These are phyloP conservation scores for Phoronis australis DNA, from an alignment of 2,888 invertebrate genomes.

Conservation along the genomic window DNA sequence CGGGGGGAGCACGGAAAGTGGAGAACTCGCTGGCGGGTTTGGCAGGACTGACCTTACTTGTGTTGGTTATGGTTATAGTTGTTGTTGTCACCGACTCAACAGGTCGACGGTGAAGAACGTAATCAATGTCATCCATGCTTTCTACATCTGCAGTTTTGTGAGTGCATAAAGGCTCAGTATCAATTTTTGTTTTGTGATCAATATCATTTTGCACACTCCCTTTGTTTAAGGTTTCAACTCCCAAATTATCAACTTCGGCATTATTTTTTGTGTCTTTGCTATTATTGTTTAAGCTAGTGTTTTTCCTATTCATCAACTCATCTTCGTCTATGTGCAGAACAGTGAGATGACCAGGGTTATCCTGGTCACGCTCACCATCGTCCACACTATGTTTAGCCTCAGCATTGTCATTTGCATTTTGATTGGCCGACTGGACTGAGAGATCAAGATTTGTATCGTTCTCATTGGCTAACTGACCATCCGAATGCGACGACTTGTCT, in stretches of 20 bases:
- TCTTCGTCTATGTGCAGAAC: not conserved
- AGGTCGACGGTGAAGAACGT: not conserved
- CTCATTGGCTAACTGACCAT: too few species aligned
- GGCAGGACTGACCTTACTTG: not conserved
- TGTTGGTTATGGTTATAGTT: not conserved
- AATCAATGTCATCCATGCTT: not conserved
- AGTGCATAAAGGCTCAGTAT: too few species aligned
- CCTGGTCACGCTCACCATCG: too few species aligned
- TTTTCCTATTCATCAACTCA: too few species aligned
- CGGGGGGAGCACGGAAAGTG: not conserved
- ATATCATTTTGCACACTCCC: not conserved
- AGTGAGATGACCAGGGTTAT: not conserved
- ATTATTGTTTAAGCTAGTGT: too few species aligned
- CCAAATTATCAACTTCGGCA: not conserved
- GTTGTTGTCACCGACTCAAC: not conserved
- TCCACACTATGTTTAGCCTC: too few species aligned
- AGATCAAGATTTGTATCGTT: too few species aligned
- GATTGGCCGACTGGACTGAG: slow-evolving; percentile 43
- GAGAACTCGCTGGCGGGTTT: not conserved
- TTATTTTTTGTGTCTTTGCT: too few species aligned
- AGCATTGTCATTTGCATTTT: slow-evolving; percentile 50
- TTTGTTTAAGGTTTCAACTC: not conserved
- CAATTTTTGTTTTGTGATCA: too few species aligned
- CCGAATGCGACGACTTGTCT: slow-evolving; percentile 5
- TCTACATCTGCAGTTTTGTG: not conserved